Evolutionary conservation across 2,797 vertebrate species (phyloP).

Genomic region (Helicolenus hilgendorfi): DNA sequence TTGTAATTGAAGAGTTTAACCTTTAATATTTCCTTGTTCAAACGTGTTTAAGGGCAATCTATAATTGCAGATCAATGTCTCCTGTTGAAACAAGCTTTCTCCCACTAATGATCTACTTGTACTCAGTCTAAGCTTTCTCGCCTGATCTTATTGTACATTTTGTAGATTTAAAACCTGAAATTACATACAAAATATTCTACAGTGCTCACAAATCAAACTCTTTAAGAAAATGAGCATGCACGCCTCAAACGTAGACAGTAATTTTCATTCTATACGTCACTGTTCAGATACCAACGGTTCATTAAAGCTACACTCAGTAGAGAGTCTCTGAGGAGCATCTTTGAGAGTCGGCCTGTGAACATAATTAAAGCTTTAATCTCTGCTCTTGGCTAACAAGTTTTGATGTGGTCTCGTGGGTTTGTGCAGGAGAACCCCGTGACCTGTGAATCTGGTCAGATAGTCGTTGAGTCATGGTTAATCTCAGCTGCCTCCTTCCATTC

Average conservation of each 20-base stretch:
- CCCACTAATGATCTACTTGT: background rate
- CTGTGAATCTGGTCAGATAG: slow-evolving; percentile 66
- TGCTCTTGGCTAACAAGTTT: slow-evolving; percentile 62
- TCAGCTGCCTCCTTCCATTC: slow-evolving; percentile 35
- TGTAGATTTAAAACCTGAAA: background rate
- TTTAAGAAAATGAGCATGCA: background rate
- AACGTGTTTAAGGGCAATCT: background rate
- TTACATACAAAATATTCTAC: background rate
- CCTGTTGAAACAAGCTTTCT: slow-evolving; percentile 1
- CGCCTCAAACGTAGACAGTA: background rate
- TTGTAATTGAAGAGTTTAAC: background rate
- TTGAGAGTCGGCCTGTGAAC: slow-evolving; percentile 47
- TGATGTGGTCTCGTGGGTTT: slow-evolving; percentile 45
- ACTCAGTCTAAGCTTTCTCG: background rate
- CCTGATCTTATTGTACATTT: background rate
- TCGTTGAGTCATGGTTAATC: slow-evolving; percentile 74
- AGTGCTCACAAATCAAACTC: background rate
- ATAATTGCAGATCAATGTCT: background rate
- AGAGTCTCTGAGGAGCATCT: slow-evolving; percentile 51
- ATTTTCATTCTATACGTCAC: background rate
- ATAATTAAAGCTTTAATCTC: slow-evolving; percentile 82
- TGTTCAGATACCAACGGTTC: slow-evolving; percentile 15
- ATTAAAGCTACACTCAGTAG: slow-evolving; percentile 1
- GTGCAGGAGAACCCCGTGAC: slow-evolving; percentile 52
- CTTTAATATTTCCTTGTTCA: background rate